Conservation (phyloP, 1,140 invertebrate species). For the Nasonia giraulti region DNA sequence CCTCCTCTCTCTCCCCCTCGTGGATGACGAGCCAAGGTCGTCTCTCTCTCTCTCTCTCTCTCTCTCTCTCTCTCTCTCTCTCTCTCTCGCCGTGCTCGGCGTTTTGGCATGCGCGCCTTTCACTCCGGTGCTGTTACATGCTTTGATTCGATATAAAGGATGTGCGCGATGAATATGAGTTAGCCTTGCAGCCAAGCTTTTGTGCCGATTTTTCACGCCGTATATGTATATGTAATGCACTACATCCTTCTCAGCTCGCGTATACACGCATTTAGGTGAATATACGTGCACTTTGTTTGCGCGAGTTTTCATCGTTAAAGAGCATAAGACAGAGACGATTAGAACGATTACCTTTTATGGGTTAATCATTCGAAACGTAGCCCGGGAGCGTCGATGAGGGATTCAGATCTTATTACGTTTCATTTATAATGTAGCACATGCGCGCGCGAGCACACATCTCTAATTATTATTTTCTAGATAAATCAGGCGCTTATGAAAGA, state of each 20-base stretch:
- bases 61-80: background rate
- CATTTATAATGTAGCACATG: background rate
- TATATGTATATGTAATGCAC: background rate
- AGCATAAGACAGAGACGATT: background rate
- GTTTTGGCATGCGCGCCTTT: slow-evolving; percentile 1
- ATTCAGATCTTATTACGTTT: background rate
- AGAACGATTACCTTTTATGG: slow-evolving; percentile 21
- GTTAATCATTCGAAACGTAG: background rate
- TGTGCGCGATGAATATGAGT: background rate
- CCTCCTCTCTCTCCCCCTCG: background rate
- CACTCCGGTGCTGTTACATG: background rate
- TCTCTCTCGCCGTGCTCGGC: no score
- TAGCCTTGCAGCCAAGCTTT: background rate
- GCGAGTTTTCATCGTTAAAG: slow-evolving; percentile 2
- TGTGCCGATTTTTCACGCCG: background rate
- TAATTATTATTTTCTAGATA: slow-evolving; percentile 32
- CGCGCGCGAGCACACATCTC: background rate
- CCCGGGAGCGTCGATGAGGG: background rate
- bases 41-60: background rate
- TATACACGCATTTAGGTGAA: background rate
- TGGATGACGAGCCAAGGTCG: slow-evolving; percentile 18
- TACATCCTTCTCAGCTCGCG: background rate
- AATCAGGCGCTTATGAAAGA: slow-evolving; percentile 10
- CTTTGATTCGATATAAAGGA: slow-evolving; percentile 1
- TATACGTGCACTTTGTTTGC: background rate